Base-by-base conservation (phyloP, 2,888 invertebrate species). In the Drosophila phalerata region DNA sequence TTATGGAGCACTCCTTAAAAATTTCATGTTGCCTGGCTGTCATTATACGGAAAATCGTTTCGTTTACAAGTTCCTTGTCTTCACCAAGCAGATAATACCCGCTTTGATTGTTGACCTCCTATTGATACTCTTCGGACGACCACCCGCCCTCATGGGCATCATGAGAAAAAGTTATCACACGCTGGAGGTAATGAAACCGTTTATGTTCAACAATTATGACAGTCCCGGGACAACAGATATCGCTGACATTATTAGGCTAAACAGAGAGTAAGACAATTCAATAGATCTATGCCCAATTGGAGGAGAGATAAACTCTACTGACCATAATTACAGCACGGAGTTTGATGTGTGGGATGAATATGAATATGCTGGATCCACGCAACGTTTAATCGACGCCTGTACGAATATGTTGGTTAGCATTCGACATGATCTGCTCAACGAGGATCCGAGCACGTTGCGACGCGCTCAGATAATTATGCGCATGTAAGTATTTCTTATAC, bases 31-130 rank as follows among this genome's bases (percentile, higher is more conserved):
- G 8, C 90, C 89, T 0, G 75, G 80, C 9, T 73, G 89, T 1
- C 49, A 66, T n/a, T 82, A 78, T 43, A 90, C 87, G n/a, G 62
- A 75, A 2, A 70, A 15, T 47, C 73, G 87, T 2, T 69, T 71
- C 15, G 2, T 73, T 17, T 89, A 85, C 45, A 69, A 76, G 55
- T 70, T 78, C 10, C 57, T 89, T 0, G 55, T 81, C 5, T 66
- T 90, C n/a, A 69, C 79, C 9, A 82, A 89, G 40, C 88, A 91
- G 63, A 40, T 91, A 3, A 0, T 90, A 1, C 91, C 91, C 1
- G 74, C 90, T 0, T 8, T 88, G 1, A 2, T 89, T 5, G 52
- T 76, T 0, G 91, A 91, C 58, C 15, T 67, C 0, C 17, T 86
- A 0, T 47, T 91, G 2, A 13, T 6, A 9, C 11, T 88, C 10